Evolutionary conservation across 2,113 vertebrate genomes (phyloP).

Genomic region (Chionomys nivalis): DNA sequence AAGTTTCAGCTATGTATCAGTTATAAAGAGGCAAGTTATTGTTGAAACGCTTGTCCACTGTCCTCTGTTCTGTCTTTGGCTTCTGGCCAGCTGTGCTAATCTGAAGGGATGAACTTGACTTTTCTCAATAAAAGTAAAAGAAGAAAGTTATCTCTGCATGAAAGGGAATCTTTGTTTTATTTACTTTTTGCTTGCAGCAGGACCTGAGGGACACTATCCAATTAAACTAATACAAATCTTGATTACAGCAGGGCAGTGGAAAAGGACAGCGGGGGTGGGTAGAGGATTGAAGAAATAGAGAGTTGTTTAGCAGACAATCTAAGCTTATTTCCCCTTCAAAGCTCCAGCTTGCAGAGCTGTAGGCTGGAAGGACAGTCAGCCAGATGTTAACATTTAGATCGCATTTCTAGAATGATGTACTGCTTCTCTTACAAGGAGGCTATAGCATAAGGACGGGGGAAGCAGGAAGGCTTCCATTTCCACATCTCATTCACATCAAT

Average conservation of each 20-base stretch:
- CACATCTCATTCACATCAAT: not conserved
- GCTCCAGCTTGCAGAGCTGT: not conserved
- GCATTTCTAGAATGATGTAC: not conserved
- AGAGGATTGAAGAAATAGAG: not conserved
- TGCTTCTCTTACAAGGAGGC: not conserved
- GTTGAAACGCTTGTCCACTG: constrained; percentile 51
- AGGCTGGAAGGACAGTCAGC: constrained; percentile 4
- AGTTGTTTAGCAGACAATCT: constrained; percentile 1
- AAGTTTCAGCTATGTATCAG: constrained; percentile 77
- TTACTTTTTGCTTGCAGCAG: constrained; percentile 39
- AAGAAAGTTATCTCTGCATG: not conserved
- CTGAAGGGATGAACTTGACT: constrained; percentile 60
- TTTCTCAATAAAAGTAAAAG: constrained; percentile 36
- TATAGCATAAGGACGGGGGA: not conserved
- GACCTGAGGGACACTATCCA: not conserved
- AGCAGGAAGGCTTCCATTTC: not conserved
- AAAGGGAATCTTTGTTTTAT: constrained; percentile 12
- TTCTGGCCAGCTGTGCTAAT: constrained; percentile 80
- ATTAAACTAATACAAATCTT: constrained; percentile 34
- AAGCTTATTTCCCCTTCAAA: constrained; percentile 5
- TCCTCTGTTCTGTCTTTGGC: constrained; percentile 63
- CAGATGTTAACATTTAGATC: not conserved
- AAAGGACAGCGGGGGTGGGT: not conserved
- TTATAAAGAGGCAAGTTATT: constrained; percentile 80
- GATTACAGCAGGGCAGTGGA: not conserved